Conservation (phyloP, 2,888 invertebrate species). For the Omphaloscelis lunosa region DNA sequence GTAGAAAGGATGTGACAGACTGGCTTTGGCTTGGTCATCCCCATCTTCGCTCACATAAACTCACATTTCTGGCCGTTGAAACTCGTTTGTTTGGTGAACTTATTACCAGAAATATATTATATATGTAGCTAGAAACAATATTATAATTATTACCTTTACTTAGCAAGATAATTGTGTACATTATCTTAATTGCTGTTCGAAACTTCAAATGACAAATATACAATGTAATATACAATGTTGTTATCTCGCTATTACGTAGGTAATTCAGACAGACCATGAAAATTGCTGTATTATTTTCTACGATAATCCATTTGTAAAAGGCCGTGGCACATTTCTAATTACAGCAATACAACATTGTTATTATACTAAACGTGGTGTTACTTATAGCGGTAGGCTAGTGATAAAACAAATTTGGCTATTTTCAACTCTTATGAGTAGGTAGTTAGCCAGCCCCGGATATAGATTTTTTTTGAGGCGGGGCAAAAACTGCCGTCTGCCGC, state of each 20-base stretch:
- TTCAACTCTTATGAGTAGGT: not conserved
- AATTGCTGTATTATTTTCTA: slow-evolving; percentile 8
- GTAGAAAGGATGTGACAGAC: not conserved
- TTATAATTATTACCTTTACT: too few relatives aligned
- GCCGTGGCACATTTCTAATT: slow-evolving; percentile 41
- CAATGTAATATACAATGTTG: slow-evolving; percentile 19
- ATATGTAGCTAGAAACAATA: not conserved
- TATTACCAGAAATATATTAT: not conserved
- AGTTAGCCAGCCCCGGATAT: too few relatives aligned
- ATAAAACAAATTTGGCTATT: slow-evolving; percentile 5
- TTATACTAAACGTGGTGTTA: slow-evolving; percentile 9
- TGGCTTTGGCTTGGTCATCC: not conserved
- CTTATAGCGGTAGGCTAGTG: slow-evolving; percentile 1
- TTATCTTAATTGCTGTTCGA: not conserved
- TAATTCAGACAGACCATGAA: slow-evolving; percentile 1
- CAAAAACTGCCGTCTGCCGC: too few relatives aligned
- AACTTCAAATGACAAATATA: slow-evolving; percentile 5
- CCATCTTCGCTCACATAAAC: not conserved
- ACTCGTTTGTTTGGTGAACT: not conserved
- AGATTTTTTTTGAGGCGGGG: too few relatives aligned
- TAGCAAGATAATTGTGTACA: not conserved
- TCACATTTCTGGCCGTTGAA: not conserved
- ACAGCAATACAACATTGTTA: slow-evolving; percentile 21
- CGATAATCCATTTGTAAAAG: slow-evolving; percentile 17
- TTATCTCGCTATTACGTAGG: slow-evolving; percentile 3